A percentile compares a stretch with the other conserved stretches of the same genome.
phyloP scores from a whole-genome alignment of 2,797 vertebrate species.

The Mastacembelus armatus region DNA sequence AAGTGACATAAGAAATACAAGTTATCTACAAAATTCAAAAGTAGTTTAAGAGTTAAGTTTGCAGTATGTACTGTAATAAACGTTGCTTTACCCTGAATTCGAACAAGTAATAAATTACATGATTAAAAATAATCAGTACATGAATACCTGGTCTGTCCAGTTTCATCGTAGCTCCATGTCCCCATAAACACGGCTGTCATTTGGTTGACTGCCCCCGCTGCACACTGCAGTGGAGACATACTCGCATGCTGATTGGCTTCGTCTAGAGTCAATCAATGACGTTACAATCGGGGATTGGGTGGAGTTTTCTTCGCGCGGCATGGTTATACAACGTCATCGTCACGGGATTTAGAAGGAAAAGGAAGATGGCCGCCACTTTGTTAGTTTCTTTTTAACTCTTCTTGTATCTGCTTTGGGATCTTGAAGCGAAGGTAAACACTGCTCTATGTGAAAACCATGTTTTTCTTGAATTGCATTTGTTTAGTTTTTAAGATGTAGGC shows the following conservation, averaged over 20 bases:
- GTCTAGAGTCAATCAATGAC: rapidly evolving
- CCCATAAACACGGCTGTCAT: constrained; percentile 23
- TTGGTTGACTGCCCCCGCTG: not conserved
- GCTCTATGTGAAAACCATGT: not conserved
- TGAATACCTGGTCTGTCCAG: not conserved
- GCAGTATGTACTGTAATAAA: no score
- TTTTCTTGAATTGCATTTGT: rapidly evolving
- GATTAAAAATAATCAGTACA: not conserved
- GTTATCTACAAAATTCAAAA: no score
- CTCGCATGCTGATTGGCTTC: constrained; percentile 1
- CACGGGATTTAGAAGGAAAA: not conserved
- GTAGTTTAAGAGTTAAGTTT: no score
- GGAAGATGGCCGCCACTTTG: constrained; percentile 26
- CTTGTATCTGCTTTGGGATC: not conserved
- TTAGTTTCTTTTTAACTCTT: not conserved
- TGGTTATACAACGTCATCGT: rapidly evolving
- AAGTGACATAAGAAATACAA: no score
- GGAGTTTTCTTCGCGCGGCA: rapidly evolving
- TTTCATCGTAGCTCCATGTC: not conserved
- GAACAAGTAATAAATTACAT: not conserved
- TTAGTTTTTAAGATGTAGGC: no score
- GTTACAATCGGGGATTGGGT: constrained; percentile 12
- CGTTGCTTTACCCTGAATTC: not conserved
- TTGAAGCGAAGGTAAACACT: constrained; percentile 42
- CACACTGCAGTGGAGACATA: not conserved